Conservation (phyloP, 1,140 invertebrate genomes). For the Phenacoccus solenopsis region DNA sequence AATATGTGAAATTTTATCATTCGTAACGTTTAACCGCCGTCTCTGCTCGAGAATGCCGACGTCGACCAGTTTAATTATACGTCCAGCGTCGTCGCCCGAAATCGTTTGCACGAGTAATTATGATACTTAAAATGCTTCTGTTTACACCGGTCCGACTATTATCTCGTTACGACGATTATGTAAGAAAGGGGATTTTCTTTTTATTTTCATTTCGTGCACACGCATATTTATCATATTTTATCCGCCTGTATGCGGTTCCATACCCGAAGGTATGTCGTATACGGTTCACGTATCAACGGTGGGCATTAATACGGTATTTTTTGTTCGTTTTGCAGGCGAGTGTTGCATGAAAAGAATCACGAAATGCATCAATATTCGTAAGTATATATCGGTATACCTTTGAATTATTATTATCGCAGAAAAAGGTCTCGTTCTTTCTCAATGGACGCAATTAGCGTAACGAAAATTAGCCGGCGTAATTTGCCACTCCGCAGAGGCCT, state of each 20-base stretch:
- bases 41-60: too few species aligned
- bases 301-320: neutral
- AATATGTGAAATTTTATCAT: too few species aligned
- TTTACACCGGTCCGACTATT: neutral
- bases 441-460: too few species aligned
- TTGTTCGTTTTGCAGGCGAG: neutral
- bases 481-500: too few species aligned
- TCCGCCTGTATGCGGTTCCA: neutral
- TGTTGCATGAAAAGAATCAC: constrained; percentile 12
- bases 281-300: neutral
- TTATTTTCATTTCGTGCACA: neutral
- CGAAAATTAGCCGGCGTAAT: too few species aligned
- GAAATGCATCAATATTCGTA: constrained; percentile 10
- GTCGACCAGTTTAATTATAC: too few species aligned
- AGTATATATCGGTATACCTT: too few species aligned
- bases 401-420: too few species aligned
- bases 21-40: too few species aligned
- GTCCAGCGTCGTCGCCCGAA: neutral
- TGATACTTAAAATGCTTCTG: neutral
- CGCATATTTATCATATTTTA: neutral
- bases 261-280: neutral
- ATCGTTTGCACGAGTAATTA: constrained; percentile 1
- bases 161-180: neutral
- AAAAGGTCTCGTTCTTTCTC: too few species aligned
- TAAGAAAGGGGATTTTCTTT: neutral